phyloP scores from a whole-genome alignment of 2,797 vertebrate species.

The Siniperca obscura region DNA sequence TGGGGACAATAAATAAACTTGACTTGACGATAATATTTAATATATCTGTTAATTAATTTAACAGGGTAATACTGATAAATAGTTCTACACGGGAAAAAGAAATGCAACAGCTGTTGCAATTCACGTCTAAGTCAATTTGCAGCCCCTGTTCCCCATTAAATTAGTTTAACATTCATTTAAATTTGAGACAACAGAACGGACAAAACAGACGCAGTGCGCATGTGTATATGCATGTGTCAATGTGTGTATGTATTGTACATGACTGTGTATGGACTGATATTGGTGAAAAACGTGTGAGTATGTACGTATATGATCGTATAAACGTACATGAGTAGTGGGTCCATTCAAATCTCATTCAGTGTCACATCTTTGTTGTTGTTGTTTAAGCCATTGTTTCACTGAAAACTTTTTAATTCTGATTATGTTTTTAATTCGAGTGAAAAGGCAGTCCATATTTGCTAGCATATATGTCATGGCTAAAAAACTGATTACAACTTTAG shows the following conservation, averaged over 20 bases:
- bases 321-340: neutral
- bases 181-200: neutral
- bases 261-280: neutral
- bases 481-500: neutral
- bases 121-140: constrained; percentile 9
- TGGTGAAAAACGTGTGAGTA: neutral
- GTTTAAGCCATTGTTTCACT: neutral
- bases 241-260: neutral
- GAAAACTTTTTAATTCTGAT: neutral
- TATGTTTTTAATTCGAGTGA: no score
- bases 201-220: neutral
- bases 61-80: neutral
- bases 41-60: neutral
- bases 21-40: neutral
- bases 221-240: neutral
- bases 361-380: neutral
- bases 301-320: neutral
- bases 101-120: constrained; percentile 23
- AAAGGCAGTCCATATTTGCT: no score
- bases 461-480: neutral
- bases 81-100: neutral
- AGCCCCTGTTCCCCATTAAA: neutral
- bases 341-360: neutral
- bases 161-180: constrained; percentile 20
- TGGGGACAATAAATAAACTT: neutral